Conservation (phyloP, 2,113 vertebrate genomes). For the Clarias macrocephalus region DNA sequence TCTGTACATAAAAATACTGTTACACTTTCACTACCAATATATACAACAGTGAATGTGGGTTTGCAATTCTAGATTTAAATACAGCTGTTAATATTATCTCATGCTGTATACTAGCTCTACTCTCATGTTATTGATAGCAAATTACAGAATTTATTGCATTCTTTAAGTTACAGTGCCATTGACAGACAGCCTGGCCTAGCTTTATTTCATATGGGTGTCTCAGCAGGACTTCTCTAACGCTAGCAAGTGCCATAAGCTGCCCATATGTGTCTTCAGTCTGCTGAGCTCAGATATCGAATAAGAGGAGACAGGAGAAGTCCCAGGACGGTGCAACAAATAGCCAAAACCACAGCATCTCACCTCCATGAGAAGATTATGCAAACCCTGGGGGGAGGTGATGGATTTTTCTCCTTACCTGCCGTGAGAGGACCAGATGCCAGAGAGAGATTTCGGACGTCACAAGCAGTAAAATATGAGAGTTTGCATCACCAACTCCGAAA, state of each 20-base stretch:
- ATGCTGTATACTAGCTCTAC: not conserved
- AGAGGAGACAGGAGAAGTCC: slow-evolving; percentile 71
- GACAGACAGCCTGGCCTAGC: slow-evolving; percentile 16
- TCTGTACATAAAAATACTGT: not conserved
- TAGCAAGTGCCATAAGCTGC: slow-evolving; percentile 38
- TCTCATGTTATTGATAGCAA: not conserved
- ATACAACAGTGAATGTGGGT: not conserved
- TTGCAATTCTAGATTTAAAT: not conserved
- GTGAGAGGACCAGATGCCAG: slow-evolving; percentile 77
- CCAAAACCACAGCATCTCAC: slow-evolving; percentile 68
- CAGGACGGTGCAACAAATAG: slow-evolving; percentile 73
- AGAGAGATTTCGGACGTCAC: slow-evolving; percentile 74
- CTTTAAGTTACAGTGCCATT: slow-evolving; percentile 15
- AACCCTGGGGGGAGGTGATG: slow-evolving; percentile 78
- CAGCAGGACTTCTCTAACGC: slow-evolving; percentile 41
- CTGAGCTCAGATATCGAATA: slow-evolving; percentile 69
- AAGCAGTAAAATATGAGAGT: slow-evolving; percentile 73
- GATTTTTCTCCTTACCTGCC: slow-evolving; percentile 76
- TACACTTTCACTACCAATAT: not conserved
- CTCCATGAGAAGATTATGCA: slow-evolving; percentile 77
- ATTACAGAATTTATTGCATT: slow-evolving; percentile 7
- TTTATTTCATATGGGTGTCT: slow-evolving; percentile 27
- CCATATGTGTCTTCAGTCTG: slow-evolving; percentile 53
- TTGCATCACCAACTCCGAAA: slow-evolving; percentile 60
- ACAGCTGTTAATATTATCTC: not conserved